Conservation (phyloP, 1,140 invertebrate species). For the Heliconius melpomene region DNA sequence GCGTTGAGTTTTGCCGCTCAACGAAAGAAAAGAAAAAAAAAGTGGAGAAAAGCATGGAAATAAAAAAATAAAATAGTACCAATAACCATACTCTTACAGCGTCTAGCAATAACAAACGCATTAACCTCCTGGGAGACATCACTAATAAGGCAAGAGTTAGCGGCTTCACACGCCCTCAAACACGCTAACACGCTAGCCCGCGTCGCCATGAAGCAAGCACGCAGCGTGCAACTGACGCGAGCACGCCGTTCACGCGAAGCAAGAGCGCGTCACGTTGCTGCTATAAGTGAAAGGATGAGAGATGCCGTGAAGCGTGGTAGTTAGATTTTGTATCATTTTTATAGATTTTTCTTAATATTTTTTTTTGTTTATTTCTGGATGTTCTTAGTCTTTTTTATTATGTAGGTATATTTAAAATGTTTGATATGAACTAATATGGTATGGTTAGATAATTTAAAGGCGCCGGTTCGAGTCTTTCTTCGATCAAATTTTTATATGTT, state of each 20-base stretch:
- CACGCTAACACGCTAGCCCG: constrained; percentile 29
- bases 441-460: no score
- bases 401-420: no score
- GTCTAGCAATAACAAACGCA: constrained; percentile 60
- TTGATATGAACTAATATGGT: no score
- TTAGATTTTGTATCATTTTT: background rate
- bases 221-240: constrained; percentile 34
- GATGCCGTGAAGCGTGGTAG: constrained; percentile 45
- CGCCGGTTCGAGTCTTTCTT: no score
- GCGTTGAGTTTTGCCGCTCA: no score
- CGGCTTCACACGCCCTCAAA: constrained; percentile 43
- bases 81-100: constrained; percentile 41
- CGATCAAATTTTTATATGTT: no score
- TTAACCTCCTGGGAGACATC: constrained; percentile 60
- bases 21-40: no score
- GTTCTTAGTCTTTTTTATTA: no score
- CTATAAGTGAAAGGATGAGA: constrained; percentile 53
- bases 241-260: constrained; percentile 16
- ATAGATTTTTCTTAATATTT: background rate
- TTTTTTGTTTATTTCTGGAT: background rate
- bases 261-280: constrained; percentile 40
- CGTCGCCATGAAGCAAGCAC: constrained; percentile 22
- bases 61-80: no score
- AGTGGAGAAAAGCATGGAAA: no score
- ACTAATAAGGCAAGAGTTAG: constrained; percentile 50